Evolutionary conservation across 2,113 vertebrate species (phyloP).

Genomic region (Crotalus tigris): DNA sequence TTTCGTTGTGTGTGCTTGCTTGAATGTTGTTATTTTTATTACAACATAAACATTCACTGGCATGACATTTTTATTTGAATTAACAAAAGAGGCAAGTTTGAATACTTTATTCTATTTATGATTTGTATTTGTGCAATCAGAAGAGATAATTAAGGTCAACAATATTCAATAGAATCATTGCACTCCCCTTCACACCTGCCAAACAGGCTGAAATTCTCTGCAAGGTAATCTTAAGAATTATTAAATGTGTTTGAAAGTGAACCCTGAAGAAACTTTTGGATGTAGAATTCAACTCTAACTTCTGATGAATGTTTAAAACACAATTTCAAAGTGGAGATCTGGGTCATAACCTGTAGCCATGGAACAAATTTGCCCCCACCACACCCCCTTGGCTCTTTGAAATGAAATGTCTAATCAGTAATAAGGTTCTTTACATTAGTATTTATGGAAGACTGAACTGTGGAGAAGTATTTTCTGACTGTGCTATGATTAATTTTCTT

Average conservation of each 20-base stretch:
- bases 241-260: not conserved
- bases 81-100: not conserved
- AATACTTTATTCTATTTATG: not conserved
- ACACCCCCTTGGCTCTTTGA: not conserved
- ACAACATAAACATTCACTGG: not conserved
- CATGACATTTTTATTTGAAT: not conserved
- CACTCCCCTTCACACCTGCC: not conserved
- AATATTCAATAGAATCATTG: slow-evolving; percentile 3
- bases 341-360: not conserved
- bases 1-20: not conserved
- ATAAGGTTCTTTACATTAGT: not conserved
- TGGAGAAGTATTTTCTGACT: slow-evolving; percentile 5
- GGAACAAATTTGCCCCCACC: not conserved
- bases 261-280: not conserved
- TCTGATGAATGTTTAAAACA: not conserved
- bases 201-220: not conserved
- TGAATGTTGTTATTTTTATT: not conserved
- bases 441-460: not conserved
- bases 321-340: slow-evolving; percentile 13
- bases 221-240: not conserved
- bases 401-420: not conserved
- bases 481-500: slow-evolving; percentile 9
- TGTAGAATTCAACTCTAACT: not conserved
- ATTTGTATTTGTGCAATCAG: slow-evolving; percentile 24
- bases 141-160: slow-evolving; percentile 28